Conservation (phyloP, 2,797 vertebrate genomes). For the Girardinus metallicus region DNA sequence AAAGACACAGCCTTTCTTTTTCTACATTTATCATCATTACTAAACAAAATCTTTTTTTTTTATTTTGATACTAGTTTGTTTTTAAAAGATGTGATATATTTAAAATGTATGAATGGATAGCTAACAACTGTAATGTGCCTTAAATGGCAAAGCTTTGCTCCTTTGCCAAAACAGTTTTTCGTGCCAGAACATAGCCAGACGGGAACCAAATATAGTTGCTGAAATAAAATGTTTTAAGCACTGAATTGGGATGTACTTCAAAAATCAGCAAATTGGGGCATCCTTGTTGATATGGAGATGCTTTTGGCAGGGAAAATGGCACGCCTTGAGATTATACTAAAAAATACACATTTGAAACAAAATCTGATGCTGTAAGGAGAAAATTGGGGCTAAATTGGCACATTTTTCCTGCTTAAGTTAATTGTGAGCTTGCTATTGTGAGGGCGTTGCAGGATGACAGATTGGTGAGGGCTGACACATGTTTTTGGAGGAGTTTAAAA, state of each 20-base stretch:
- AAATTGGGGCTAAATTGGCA: conserved; percentile 76
- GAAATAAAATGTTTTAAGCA: conserved; percentile 56
- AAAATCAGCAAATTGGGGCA: conserved; percentile 70
- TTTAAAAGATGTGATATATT: not conserved
- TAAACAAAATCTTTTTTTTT: not conserved
- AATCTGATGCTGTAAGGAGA: conserved; percentile 58
- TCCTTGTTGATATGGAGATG: conserved; percentile 59
- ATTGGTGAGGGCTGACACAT: conserved; percentile 69
- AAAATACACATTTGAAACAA: conserved; percentile 63
- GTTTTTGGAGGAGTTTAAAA: conserved; percentile 75
- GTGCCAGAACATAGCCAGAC: conserved; percentile 19
- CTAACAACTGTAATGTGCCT: conserved; percentile 3
- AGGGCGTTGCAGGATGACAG: conserved; percentile 68
- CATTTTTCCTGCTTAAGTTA: conserved; percentile 72
- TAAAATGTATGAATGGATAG: not conserved
- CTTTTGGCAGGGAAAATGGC: conserved; percentile 63
- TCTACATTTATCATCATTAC: not conserved
- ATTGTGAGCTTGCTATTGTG: conserved; percentile 71
- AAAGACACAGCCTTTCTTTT: not conserved
- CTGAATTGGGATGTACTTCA: conserved; percentile 58
- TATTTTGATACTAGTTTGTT: not conserved
- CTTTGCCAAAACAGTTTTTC: conserved; percentile 1
- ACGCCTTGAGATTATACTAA: conserved; percentile 72
- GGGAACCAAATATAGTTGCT: conserved; percentile 55
- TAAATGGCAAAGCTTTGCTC: conserved; percentile 1